Evolutionary conservation across 2,113 vertebrate species (phyloP).

Genomic region (Lepus timidus): DNA sequence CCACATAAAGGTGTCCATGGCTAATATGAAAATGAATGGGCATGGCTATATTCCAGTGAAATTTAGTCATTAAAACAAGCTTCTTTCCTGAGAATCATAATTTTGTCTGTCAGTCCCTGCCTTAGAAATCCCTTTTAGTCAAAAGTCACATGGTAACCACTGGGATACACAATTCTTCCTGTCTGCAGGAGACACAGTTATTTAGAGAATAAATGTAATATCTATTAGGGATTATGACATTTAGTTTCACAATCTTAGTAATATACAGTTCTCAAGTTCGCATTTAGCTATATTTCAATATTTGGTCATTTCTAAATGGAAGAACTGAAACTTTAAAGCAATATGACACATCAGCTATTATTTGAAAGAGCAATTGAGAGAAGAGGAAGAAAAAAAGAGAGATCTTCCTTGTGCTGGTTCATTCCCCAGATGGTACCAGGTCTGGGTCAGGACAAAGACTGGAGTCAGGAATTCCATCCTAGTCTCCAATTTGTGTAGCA

Average conservation of each 20-base stretch:
- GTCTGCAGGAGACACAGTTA: fast-evolving
- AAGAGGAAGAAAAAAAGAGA: too few species aligned
- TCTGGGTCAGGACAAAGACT: too few species aligned
- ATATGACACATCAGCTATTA: neutral
- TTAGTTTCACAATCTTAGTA: neutral
- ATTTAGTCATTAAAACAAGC: neutral
- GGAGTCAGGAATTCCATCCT: too few species aligned
- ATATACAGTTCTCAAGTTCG: neutral
- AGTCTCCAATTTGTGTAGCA: too few species aligned
- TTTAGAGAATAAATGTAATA: neutral
- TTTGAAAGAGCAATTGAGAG: too few species aligned
- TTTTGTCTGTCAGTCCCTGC: neutral
- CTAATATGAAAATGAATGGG: neutral
- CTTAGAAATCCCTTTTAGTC: neutral
- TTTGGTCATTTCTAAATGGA: constrained; percentile 20
- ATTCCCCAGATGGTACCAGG: too few species aligned
- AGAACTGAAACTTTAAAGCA: neutral
- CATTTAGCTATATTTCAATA: neutral
- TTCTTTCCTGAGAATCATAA: neutral
- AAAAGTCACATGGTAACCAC: neutral
- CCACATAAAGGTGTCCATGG: neutral
- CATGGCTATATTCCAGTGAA: neutral
- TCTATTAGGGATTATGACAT: neutral
- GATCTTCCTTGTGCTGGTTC: too few species aligned
- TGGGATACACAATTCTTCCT: neutral